Evolutionary conservation across 2,113 vertebrate species (phyloP).

Genomic region (Eulacestoma nigropectus): DNA sequence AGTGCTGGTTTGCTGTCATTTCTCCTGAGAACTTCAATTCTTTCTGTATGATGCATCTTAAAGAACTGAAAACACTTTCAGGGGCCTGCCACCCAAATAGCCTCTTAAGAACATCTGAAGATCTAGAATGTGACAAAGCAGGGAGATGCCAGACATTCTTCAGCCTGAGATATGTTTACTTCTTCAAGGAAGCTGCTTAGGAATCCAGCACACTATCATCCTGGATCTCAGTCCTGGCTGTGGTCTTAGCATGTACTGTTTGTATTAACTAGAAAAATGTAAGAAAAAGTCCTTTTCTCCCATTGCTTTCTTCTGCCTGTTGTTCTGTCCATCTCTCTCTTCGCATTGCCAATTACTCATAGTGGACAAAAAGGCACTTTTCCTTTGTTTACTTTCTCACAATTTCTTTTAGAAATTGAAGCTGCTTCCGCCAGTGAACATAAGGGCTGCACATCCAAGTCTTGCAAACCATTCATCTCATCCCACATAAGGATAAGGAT

Average conservation of each 20-base stretch:
- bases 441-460: background rate
- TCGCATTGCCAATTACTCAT: background rate
- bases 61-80: background rate
- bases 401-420: background rate
- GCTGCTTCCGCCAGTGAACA: background rate
- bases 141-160: conserved; percentile 2
- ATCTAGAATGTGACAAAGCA: background rate
- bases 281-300: background rate
- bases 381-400: background rate
- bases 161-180: background rate
- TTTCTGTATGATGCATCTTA: background rate
- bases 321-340: background rate
- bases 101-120: background rate
- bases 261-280: background rate
- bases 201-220: background rate
- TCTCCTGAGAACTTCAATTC: background rate
- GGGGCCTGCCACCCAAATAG: background rate
- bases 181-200: background rate
- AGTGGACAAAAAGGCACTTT: background rate
- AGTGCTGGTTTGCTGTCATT: background rate
- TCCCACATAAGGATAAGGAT: background rate
- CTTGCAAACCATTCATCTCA: background rate
- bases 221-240: background rate
- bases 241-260: background rate
- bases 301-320: background rate